phyloP scores from a whole-genome alignment of 92 coral and sea anemone genomes.

The Porites evermanni region DNA sequence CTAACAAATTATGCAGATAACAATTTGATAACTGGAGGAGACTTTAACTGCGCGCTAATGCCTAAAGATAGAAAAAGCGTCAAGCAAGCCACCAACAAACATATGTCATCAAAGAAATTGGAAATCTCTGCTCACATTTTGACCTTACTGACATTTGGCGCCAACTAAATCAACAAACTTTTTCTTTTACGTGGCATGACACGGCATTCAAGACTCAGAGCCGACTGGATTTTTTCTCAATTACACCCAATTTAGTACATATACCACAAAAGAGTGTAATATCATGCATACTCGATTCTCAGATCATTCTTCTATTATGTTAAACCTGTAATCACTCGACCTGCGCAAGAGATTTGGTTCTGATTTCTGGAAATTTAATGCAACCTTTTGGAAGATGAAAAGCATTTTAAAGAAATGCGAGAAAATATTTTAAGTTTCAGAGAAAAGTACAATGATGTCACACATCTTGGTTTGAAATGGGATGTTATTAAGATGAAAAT shows the following conservation, averaged over 20 bases:
- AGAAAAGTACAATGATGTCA: no score
- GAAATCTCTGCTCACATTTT: slow-evolving; percentile 30
- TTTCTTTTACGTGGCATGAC: slow-evolving; percentile 22
- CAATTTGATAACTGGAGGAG: slow-evolving; percentile 19
- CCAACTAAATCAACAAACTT: slow-evolving; percentile 21
- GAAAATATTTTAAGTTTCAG: no score
- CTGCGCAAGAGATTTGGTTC: slow-evolving; percentile 5
- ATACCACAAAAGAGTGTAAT: slow-evolving; percentile 18
- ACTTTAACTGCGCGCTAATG: slow-evolving; percentile 30
- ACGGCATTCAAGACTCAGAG: slow-evolving; percentile 16
- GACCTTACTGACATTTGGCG: slow-evolving; percentile 21
- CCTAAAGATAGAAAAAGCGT: slow-evolving; percentile 36
- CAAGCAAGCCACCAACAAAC: slow-evolving; percentile 22
- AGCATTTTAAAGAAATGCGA: no score
- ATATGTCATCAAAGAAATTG: slow-evolving; percentile 20
- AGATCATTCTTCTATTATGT: slow-evolving; percentile 25
- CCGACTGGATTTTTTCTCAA: slow-evolving; percentile 20
- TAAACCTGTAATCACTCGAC: slow-evolving; percentile 14
- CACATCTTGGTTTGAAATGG: no score
- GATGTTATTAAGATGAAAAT: no score
- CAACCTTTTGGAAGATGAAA: no score
- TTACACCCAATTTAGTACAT: slow-evolving; percentile 5
- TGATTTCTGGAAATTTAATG: slow-evolving; percentile 23
- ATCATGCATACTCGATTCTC: slow-evolving; percentile 24
- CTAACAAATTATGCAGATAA: slow-evolving; percentile 23